Evolutionary conservation across 2,113 vertebrate species (phyloP).

Genomic region (Hypocryptadius cinnamomeus): DNA sequence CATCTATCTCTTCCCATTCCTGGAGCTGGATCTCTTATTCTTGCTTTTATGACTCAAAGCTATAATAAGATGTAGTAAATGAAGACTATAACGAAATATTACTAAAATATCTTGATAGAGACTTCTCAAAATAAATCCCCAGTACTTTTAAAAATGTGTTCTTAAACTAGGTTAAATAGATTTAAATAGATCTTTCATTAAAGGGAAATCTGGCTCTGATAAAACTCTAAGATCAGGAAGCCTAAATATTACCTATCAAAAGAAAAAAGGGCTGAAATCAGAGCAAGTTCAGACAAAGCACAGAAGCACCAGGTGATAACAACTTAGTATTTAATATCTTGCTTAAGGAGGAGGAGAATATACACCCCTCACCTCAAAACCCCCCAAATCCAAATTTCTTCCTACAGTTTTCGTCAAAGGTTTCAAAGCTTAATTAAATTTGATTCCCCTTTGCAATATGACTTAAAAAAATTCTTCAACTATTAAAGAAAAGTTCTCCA

Average conservation of each 20-base stretch:
- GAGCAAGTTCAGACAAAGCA: not conserved
- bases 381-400: not conserved
- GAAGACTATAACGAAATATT: not conserved
- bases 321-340: not conserved
- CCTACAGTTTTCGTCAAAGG: not conserved
- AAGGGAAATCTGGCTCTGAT: not conserved
- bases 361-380: rapidly evolving
- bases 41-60: slow-evolving; percentile 31
- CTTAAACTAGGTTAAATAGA: not conserved
- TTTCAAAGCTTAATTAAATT: not conserved
- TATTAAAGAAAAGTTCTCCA: not conserved
- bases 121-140: slow-evolving; percentile 19
- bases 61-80: slow-evolving; percentile 36
- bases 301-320: not conserved
- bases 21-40: not conserved
- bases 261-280: not conserved
- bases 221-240: not conserved
- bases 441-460: not conserved
- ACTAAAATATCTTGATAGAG: slow-evolving; percentile 25
- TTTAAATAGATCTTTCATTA: not conserved
- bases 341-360: not conserved
- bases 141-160: not conserved
- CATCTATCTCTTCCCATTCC: not conserved
- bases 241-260: not conserved
- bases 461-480: not conserved